Evolutionary conservation across 2,113 vertebrate genomes (phyloP), one percentile per base, ranked within the genome.

Genomic region (Lathamus discolor): DNA sequence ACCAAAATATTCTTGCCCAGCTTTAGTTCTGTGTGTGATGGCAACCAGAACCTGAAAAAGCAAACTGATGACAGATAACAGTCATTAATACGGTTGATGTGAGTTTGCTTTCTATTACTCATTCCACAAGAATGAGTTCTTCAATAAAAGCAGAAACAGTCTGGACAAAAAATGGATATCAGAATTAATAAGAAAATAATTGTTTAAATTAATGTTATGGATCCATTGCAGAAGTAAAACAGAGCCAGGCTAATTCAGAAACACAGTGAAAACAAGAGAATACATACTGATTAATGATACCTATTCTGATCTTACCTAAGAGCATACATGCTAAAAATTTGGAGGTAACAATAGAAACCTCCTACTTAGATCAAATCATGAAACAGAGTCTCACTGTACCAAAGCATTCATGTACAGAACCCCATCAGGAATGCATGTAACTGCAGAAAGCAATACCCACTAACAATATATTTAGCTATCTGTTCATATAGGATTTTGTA

Each of bases 171-270:
- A 93, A 51, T n/a, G 88, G 41, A 8, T 54, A 85, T 22, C 35
- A 81, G 48, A 83, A 92, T 62, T 90, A 88, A 69, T 73, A 88
- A 41, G 43, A 79, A 90, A 88, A 28, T 54, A 90, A 76, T 59
- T 52, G 23, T 69, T 95, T 82, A 88, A 80, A 63, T 89, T 90
- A 95, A 86, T 83, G 91, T 64, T 76, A 90, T 67, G 66, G 75
- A 74, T 82, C 49, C 51, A 72, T 17, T 44, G 15, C 77, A 37
- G 29, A 91, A 86, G 43, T 87, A 79, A 84, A 95, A 41, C 33
- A 90, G 35, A 90, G 17, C 4, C 39, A 80, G 28, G 41, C n/a
- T 74, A 92, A 69, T 79, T 68, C 81, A 85, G 61, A 57, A 93
- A 75, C 1, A 3, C 46, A 54, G 8, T 17, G 44, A 75, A 35